Conservation (phyloP, 2,797 vertebrate genomes). For the Helostoma temminkii region DNA sequence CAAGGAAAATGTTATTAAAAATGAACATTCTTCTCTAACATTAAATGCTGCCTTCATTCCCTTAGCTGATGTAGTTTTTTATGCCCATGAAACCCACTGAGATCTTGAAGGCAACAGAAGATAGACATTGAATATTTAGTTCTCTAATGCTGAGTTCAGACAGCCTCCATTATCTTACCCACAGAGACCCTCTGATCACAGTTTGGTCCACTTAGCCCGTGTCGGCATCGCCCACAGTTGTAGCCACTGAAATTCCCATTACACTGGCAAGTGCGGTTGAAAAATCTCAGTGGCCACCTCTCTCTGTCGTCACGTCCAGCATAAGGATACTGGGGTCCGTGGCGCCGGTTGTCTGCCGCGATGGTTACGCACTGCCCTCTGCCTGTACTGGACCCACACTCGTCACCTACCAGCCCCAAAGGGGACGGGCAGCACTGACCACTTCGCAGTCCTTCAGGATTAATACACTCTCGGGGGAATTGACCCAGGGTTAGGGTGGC, state of each 20-base stretch:
- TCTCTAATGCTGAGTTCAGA: neutral
- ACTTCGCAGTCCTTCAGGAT: slow-evolving; percentile 81
- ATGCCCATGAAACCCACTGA: slow-evolving; percentile 13
- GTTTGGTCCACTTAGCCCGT: slow-evolving; percentile 88
- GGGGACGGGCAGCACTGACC: slow-evolving; percentile 93
- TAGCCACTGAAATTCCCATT: slow-evolving; percentile 90
- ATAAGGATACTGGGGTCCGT: slow-evolving; percentile 92
- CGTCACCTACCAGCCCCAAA: slow-evolving; percentile 81
- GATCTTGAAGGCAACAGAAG: slow-evolving; percentile 11
- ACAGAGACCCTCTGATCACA: slow-evolving; percentile 87
- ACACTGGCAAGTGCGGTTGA: slow-evolving; percentile 93
- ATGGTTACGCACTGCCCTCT: slow-evolving; percentile 89
- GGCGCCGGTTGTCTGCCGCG: slow-evolving; percentile 84
- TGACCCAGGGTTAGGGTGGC: slow-evolving; percentile 80
- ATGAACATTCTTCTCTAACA: slow-evolving; percentile 44
- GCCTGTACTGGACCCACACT: slow-evolving; percentile 87
- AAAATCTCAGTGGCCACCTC: slow-evolving; percentile 92
- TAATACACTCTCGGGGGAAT: slow-evolving; percentile 91
- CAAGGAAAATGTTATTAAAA: slow-evolving; percentile 46
- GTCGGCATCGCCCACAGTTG: slow-evolving; percentile 90
- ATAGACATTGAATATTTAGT: slow-evolving; percentile 13
- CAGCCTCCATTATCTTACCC: slow-evolving; percentile 83
- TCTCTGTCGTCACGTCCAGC: slow-evolving; percentile 93
- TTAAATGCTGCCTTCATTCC: slow-evolving; percentile 33
- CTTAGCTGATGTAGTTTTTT: slow-evolving; percentile 11